phyloP scores from a whole-genome alignment of 2,113 vertebrate genomes.

The Odocoileus hemionus region DNA sequence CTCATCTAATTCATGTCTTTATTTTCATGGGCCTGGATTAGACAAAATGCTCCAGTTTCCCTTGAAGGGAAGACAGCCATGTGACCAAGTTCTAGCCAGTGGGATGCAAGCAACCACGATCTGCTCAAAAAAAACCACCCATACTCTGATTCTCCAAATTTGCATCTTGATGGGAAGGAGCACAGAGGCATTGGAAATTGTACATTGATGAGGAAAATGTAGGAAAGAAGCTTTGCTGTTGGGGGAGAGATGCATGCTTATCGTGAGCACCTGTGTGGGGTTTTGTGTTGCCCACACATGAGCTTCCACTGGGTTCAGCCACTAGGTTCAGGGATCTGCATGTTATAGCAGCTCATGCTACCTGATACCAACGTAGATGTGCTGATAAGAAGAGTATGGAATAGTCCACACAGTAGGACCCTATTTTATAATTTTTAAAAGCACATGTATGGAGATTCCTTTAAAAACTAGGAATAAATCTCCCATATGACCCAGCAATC shows the following conservation, averaged over 20 bases:
- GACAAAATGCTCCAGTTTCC: not conserved
- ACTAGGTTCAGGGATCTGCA: not conserved
- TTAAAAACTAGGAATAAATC: not conserved
- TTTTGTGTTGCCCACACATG: not conserved
- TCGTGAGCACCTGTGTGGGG: not conserved
- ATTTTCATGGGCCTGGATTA: not conserved
- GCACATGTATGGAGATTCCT: not conserved
- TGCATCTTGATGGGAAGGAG: not conserved
- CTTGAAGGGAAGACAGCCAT: not conserved
- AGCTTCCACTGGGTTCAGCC: not conserved
- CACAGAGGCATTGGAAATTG: not conserved
- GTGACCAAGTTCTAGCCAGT: not conserved
- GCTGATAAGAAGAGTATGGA: not conserved
- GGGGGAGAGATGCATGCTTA: not conserved
- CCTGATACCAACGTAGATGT: not conserved
- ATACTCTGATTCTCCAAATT: accelerated
- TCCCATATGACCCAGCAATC: not conserved
- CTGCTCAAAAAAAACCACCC: not conserved
- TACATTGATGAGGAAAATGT: not conserved
- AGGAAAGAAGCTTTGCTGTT: not conserved
- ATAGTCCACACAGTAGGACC: not conserved
- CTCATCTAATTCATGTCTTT: not conserved
- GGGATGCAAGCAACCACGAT: not conserved
- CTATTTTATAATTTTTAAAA: not conserved
- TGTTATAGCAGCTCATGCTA: not conserved